Percentiles rank a stretch among this genome's conserved stretches.
phyloP scores from a whole-genome alignment of 2,888 invertebrate species.

The Leptinotarsa tumamoca region DNA sequence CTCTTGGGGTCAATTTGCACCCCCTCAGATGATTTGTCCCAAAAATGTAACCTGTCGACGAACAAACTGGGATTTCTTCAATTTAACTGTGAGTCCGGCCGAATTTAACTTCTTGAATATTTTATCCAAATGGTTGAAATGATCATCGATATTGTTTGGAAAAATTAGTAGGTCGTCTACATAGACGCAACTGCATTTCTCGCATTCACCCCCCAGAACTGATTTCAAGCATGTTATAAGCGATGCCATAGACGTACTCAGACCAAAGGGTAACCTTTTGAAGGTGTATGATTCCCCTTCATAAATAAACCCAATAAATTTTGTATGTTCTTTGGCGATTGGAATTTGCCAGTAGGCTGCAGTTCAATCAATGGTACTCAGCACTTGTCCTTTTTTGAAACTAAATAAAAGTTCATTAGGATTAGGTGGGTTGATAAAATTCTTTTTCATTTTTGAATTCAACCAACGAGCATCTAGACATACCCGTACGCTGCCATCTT shows the following conservation, averaged over 20 bases:
- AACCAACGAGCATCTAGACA: slow-evolving; percentile 42
- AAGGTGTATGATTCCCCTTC: slow-evolving; percentile 39
- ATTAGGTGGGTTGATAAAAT: slow-evolving; percentile 36
- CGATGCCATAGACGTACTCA: slow-evolving; percentile 26
- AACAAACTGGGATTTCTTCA: slow-evolving; percentile 29
- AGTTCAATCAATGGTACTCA: slow-evolving; percentile 36
- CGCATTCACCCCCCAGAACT: slow-evolving; percentile 13
- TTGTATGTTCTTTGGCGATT: slow-evolving; percentile 27
- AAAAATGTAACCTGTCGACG: slow-evolving; percentile 17
- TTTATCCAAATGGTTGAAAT: slow-evolving; percentile 20
- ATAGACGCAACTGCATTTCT: slow-evolving; percentile 10
- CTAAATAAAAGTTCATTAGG: slow-evolving; percentile 28
- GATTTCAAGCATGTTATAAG: slow-evolving; percentile 24
- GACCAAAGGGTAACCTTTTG: slow-evolving; percentile 21
- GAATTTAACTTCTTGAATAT: slow-evolving; percentile 19
- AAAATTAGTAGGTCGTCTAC: slow-evolving; percentile 29
- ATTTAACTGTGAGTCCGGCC: slow-evolving; percentile 28
- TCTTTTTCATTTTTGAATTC: slow-evolving; percentile 37
- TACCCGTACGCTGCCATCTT: slow-evolving; percentile 37
- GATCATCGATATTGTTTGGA: slow-evolving; percentile 11
- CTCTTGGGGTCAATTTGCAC: slow-evolving; percentile 25
- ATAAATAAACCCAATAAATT: slow-evolving; percentile 44
- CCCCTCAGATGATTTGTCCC: slow-evolving; percentile 23
- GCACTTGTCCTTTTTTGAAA: slow-evolving; percentile 25
- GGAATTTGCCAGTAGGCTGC: slow-evolving; percentile 44